phyloP scores from a whole-genome alignment of 2,797 vertebrate species.

The Notoglanidium macrostoma region DNA sequence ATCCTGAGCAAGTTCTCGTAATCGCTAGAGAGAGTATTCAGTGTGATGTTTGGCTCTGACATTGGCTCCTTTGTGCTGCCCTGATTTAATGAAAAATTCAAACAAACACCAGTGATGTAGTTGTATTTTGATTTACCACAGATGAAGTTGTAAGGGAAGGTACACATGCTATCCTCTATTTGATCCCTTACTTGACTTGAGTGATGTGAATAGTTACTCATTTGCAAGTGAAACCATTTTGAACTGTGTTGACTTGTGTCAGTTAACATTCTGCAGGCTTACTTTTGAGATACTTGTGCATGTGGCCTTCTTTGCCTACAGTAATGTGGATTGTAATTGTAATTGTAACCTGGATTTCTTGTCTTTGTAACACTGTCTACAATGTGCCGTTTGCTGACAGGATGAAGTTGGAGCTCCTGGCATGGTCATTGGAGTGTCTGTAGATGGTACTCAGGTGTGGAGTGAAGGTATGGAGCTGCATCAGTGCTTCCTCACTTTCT shows the following conservation, averaged over 20 bases:
- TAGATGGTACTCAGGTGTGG: slow-evolving; percentile 91
- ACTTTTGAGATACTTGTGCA: neutral
- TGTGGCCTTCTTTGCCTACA: too few relatives aligned
- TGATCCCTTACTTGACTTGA: neutral
- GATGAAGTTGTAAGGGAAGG: neutral
- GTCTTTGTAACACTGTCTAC: neutral
- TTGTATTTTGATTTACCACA: neutral
- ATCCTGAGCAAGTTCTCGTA: neutral
- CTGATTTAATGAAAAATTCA: neutral
- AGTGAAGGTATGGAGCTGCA: slow-evolving; percentile 82
- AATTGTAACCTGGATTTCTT: neutral
- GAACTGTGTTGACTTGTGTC: neutral
- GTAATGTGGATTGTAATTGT: neutral
- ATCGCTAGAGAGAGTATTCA: neutral
- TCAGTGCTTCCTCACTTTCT: neutral
- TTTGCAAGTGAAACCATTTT: neutral
- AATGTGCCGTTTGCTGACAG: slow-evolving; percentile 66
- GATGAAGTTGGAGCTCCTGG: slow-evolving; percentile 92
- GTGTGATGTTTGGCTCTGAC: neutral
- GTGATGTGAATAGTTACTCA: neutral
- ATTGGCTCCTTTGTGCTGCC: neutral
- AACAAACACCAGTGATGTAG: neutral
- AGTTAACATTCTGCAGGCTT: too few relatives aligned
- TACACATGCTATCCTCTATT: neutral
- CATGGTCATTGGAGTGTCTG: slow-evolving; percentile 89